A percentile compares a stretch with the other conserved stretches of the same genome.
phyloP scores from a whole-genome alignment of 1,140 invertebrate species.

The Mercenaria mercenaria region DNA sequence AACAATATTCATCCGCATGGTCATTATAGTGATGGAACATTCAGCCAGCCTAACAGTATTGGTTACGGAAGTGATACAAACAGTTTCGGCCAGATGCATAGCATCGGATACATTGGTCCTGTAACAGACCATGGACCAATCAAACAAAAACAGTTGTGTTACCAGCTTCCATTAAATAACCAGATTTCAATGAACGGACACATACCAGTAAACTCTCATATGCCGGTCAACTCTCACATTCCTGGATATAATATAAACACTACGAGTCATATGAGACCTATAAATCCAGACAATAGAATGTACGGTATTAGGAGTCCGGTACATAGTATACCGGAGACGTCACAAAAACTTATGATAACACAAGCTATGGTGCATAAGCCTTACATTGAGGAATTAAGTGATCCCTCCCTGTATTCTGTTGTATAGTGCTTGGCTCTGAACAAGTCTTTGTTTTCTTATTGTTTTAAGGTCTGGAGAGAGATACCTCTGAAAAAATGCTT shows the following conservation, averaged over 20 bases:
- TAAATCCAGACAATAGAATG: conserved; percentile 39
- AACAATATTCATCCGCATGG: neutral
- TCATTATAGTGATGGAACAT: conserved; percentile 13
- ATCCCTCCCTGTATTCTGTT: conserved; percentile 54
- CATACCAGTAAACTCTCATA: neutral
- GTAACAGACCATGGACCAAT: conserved; percentile 34
- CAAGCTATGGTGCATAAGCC: conserved; percentile 64
- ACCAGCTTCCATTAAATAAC: conserved; percentile 5
- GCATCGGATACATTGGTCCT: conserved; percentile 46
- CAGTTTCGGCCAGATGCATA: conserved; percentile 34
- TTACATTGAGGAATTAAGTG: conserved; percentile 57
- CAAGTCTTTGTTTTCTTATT: neutral
- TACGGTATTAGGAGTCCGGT: neutral
- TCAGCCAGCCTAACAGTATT: conserved; percentile 61
- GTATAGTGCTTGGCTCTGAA: conserved; percentile 20
- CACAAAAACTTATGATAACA: conserved; percentile 41
- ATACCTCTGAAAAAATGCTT: neutral
- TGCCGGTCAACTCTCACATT: conserved; percentile 26
- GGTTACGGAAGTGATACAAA: conserved; percentile 57
- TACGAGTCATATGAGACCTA: conserved; percentile 54
- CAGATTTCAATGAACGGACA: neutral
- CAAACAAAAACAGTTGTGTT: conserved; percentile 28
- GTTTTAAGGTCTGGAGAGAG: neutral
- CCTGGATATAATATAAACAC: conserved; percentile 49
- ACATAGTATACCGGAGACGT: neutral